A percentile compares a stretch with the other conserved stretches of the same genome.
Evolutionary conservation across 2,113 vertebrate species (phyloP).

Genomic region (Cisticola juncidis): DNA sequence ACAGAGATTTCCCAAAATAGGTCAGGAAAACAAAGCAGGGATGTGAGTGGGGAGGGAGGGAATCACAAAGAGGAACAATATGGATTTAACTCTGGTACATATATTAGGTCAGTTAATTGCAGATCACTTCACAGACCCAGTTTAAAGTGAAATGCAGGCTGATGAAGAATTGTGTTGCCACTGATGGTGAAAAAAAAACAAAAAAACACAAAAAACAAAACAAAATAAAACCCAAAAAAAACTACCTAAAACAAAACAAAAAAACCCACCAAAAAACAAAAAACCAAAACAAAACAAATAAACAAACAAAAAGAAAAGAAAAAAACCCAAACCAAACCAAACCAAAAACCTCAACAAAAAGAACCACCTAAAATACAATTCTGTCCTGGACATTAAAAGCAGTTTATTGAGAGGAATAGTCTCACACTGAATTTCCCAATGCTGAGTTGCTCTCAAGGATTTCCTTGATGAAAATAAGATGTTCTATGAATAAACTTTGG

Average conservation of each 20-base stretch:
- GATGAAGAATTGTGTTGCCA: not conserved
- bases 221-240: no score
- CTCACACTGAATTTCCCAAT: not conserved
- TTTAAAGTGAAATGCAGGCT: not conserved
- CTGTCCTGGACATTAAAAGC: not conserved
- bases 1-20: not conserved
- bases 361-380: not conserved
- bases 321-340: no score
- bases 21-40: not conserved
- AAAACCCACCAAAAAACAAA: no score
- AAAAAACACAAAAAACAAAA: not conserved
- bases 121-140: not conserved
- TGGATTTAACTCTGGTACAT: not conserved
- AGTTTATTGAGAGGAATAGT: not conserved
- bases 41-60: not conserved
- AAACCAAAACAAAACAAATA: not conserved
- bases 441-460: not conserved
- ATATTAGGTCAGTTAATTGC: not conserved
- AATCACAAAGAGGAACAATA: not conserved
- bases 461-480: not conserved
- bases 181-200: not conserved
- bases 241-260: not conserved
- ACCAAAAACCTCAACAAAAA: not conserved
- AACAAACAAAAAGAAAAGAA: no score
- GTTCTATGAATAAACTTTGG: not conserved